Evolutionary conservation across 2,797 vertebrate genomes (phyloP).

Genomic region (Chanos chanos): DNA sequence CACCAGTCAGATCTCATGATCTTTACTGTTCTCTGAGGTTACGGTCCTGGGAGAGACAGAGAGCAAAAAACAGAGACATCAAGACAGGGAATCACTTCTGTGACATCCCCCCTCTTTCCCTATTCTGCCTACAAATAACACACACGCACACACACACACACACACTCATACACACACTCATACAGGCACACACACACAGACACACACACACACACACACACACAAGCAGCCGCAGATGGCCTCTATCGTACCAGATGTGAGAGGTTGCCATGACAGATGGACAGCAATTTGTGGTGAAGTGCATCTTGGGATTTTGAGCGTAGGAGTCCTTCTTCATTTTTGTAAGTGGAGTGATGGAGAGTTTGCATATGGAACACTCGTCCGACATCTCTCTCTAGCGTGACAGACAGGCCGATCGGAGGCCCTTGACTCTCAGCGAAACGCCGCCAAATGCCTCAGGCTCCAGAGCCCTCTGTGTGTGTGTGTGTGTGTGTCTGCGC

Average conservation of each 20-base stretch:
- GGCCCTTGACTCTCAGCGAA: neutral
- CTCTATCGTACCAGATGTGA: constrained; percentile 37
- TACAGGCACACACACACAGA: constrained; percentile 3
- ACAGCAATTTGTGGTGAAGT: constrained; percentile 40
- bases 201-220: neutral
- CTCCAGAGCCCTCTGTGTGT: neutral
- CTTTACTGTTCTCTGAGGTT: constrained; percentile 17
- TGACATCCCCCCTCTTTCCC: too few species aligned
- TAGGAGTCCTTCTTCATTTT: constrained; percentile 27
- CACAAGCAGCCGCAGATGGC: constrained; percentile 37
- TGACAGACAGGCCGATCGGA: constrained; percentile 20
- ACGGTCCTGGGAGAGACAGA: neutral
- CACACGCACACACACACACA: neutral
- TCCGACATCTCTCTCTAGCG: too few species aligned
- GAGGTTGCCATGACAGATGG: constrained; percentile 46
- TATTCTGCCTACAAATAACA: constrained; percentile 25
- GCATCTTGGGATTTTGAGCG: constrained; percentile 26
- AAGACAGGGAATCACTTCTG: too few species aligned
- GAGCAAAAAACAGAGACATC: constrained; percentile 10
- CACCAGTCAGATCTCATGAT: constrained; percentile 17
- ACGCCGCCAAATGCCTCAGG: constrained; percentile 10
- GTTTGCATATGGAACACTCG: constrained; percentile 27
- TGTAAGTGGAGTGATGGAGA: constrained; percentile 2
- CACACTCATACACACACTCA: neutral
- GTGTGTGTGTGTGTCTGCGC: constrained; percentile 6